Conservation (phyloP, 2,888 invertebrate species). For the Aleiodes alternator region DNA sequence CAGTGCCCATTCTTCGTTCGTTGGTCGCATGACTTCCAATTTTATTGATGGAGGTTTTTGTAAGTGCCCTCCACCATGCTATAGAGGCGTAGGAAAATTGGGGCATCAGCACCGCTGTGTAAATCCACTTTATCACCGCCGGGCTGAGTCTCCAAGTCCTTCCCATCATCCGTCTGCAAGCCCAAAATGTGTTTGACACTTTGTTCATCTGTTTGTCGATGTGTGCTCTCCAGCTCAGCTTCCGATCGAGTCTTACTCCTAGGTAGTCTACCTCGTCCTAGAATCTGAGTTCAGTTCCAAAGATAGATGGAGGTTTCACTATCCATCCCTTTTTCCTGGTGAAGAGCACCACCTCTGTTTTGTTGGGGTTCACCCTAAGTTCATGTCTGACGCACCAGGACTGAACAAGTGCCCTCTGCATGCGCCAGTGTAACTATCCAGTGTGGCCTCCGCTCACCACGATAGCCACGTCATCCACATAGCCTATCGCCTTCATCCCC, state of each 20-base stretch:
- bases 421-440: constrained; percentile 16
- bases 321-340: not conserved
- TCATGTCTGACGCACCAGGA: constrained; percentile 33
- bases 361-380: constrained; percentile 41
- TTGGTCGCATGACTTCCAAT: too few relatives aligned
- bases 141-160: constrained; percentile 50
- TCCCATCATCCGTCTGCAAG: constrained; percentile 45
- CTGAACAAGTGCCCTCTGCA: constrained; percentile 40
- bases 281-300: too few relatives aligned
- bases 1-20: too few relatives aligned
- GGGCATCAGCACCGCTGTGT: constrained; percentile 26
- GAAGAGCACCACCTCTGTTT: constrained; percentile 49
- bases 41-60: too few relatives aligned
- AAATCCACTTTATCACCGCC: constrained; percentile 48
- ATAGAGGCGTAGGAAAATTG: too few relatives aligned
- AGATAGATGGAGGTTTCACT: too few relatives aligned
- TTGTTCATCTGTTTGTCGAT: constrained; percentile 32
- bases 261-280: too few relatives aligned
- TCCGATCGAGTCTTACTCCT: not conserved
- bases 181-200: constrained; percentile 38
- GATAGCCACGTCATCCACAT: constrained; percentile 41
- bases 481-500: not conserved
- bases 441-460: constrained; percentile 31
- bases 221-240: constrained; percentile 38
- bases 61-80: too few relatives aligned